These are phyloP conservation scores for Gandaritis pyraliata DNA, from an alignment of 2,888 invertebrate species.

Conservation along the genomic window DNA sequence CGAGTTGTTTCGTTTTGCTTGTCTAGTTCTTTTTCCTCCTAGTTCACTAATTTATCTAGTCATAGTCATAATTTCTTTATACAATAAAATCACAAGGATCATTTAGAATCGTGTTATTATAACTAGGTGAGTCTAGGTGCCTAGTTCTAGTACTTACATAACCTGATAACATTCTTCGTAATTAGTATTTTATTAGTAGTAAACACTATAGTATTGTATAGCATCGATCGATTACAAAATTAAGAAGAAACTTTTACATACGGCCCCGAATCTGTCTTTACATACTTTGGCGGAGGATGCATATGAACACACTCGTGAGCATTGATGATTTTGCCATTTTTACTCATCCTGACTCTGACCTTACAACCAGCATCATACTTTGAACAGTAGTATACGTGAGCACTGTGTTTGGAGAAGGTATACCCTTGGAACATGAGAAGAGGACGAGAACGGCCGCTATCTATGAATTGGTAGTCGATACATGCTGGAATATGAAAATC, in stretches of 20 bases:
- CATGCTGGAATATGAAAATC: conserved; percentile 19
- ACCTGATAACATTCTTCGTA: too few relatives aligned
- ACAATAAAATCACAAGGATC: too few relatives aligned
- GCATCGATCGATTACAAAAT: neutral
- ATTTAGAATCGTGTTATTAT: too few relatives aligned
- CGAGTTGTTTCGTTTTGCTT: too few relatives aligned
- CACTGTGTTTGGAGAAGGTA: conserved; percentile 47
- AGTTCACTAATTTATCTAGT: too few relatives aligned
- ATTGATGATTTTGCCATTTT: conserved; percentile 30
- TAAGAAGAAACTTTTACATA: conserved; percentile 27
- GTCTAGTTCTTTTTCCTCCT: too few relatives aligned
- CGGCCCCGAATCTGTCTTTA: conserved; percentile 24
- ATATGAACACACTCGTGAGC: conserved; percentile 28
- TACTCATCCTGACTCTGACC: conserved; percentile 39
- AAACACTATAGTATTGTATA: too few relatives aligned
- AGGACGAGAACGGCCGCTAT: conserved; percentile 30
- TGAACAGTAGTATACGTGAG: conserved; percentile 42
- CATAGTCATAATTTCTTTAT: too few relatives aligned
- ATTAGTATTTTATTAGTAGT: too few relatives aligned
- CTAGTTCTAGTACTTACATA: too few relatives aligned
- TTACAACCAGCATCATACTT: conserved; percentile 43
- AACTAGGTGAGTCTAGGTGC: too few relatives aligned
- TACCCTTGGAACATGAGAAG: conserved; percentile 49
- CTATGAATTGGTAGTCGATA: conserved; percentile 29
- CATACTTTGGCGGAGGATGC: conserved; percentile 37